Base-by-base conservation (phyloP, 2,113 vertebrate genomes). In the Brachyistius frenatus region DNA sequence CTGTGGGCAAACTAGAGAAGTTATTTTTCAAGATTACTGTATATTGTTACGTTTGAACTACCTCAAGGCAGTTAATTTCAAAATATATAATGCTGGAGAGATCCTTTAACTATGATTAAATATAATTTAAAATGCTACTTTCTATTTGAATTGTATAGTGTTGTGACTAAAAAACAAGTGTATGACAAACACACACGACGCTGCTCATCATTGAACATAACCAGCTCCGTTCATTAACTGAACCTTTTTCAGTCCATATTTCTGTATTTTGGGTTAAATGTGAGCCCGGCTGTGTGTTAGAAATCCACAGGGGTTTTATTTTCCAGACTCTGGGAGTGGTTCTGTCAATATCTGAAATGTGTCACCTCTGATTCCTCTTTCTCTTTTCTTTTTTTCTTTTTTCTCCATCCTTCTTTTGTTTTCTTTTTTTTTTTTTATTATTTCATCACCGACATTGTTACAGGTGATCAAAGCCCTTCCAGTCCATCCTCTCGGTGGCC, bases 381-480 rank as follows among this genome's bases (percentile, higher is more conserved):
- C 75, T 92, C 81, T 91, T 53, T 72, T 74, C 71, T 32, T 41
- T 69, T 91, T 53, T 72, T 74, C 71, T 32, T 41, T 69, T 72
- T 80, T 78, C 77, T 82, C 66, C 79, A 69, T 83, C 67, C 66
- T 62, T 76, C 67, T 75, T 63, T 67, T 82, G n/a, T 66, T 78
- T 76, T 58, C 16, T 69, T 35, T 65, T 11, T 35, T 61, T 71
- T 81, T 53, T n/a, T 72, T n/a, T n/a, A n/a, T n/a, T 57, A 14
- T 32, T 1, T 70, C 61, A 86, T 73, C 66, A 75, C 83, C 83
- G 73, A 91, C 84, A 72, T 89, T 89, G 56, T 89, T 93, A 23
- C 94, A 95, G 95, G 93, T 93, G 94, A 95, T 93, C 94, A 95
- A 91, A 94, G 93, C 71, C 95, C 94, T 62, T 91, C 94, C 90